These are phyloP conservation scores for Cyanoderma ruficeps DNA, from an alignment of 2,113 vertebrate genomes.

Conservation along the genomic window DNA sequence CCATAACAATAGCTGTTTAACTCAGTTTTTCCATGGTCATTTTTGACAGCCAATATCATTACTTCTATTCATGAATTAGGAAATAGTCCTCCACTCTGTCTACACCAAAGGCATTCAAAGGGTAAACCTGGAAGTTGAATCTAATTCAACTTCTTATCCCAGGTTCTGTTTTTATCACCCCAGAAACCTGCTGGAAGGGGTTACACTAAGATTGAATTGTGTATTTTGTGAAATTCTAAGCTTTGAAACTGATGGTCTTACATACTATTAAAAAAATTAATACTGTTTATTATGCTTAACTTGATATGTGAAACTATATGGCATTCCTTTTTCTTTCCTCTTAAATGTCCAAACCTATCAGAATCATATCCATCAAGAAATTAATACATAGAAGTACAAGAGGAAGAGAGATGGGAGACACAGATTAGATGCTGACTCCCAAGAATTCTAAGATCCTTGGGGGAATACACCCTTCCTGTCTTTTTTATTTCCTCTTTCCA, in stretches of 20 bases:
- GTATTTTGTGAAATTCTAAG: not conserved
- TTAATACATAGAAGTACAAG: not conserved
- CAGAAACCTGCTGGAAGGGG: not conserved
- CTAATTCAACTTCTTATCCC: not conserved
- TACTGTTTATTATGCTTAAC: not conserved
- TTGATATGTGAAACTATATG: not conserved
- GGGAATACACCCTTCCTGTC: rapidly evolving
- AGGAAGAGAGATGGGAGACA: not conserved
- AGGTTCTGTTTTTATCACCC: not conserved
- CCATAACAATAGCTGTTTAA: not conserved
- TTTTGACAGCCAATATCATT: not conserved
- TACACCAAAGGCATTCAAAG: not conserved
- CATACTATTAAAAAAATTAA: not conserved
- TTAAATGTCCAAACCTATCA: not conserved
- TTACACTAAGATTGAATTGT: not conserved
- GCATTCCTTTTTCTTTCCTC: not conserved
- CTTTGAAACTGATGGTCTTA: not conserved
- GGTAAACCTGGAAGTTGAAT: not conserved
- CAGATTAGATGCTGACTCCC: not conserved
- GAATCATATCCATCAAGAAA: not conserved
- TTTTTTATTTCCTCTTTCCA: not conserved
- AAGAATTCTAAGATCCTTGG: not conserved
- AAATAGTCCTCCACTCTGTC: not conserved
- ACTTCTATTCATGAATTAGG: not conserved
- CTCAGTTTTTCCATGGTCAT: not conserved